These are phyloP conservation scores for Saxidomus purpurata DNA, from an alignment of 1,140 invertebrate genomes.

Conservation along the genomic window DNA sequence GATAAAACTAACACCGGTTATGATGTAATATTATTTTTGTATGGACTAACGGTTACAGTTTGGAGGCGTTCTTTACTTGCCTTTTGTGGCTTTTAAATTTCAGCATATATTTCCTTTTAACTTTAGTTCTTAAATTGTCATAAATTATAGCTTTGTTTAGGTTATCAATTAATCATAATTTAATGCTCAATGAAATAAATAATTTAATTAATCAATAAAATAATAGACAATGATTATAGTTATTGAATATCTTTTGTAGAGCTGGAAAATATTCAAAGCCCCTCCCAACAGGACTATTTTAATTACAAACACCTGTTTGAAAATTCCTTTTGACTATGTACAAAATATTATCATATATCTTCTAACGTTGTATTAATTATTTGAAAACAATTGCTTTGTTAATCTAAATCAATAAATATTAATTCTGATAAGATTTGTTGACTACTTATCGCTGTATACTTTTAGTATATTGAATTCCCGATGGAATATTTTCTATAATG, in stretches of 20 bases:
- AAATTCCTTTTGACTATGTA: not conserved
- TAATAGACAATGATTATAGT: not conserved
- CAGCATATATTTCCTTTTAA: no score
- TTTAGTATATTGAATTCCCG: conserved; percentile 2
- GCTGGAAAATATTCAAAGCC: not conserved
- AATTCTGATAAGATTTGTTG: conserved; percentile 14
- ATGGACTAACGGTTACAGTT: no score
- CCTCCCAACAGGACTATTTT: not conserved
- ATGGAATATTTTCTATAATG: not conserved
- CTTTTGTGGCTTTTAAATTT: no score
- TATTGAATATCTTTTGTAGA: not conserved
- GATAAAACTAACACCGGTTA: no score
- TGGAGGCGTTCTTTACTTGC: no score
- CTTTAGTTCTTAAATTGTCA: no score
- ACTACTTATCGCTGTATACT: not conserved
- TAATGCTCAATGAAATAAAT: not conserved
- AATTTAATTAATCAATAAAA: not conserved
- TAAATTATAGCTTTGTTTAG: no score
- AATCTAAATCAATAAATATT: conserved; percentile 12
- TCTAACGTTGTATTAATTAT: not conserved
- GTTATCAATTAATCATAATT: no score
- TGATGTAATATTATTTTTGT: no score
- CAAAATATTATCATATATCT: not conserved
- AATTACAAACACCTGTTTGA: conserved; percentile 23
- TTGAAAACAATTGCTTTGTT: conserved; percentile 1